These are phyloP conservation scores for Arctopsyche grandis DNA, from an alignment of 1,140 invertebrate species.

Conservation along the genomic window DNA sequence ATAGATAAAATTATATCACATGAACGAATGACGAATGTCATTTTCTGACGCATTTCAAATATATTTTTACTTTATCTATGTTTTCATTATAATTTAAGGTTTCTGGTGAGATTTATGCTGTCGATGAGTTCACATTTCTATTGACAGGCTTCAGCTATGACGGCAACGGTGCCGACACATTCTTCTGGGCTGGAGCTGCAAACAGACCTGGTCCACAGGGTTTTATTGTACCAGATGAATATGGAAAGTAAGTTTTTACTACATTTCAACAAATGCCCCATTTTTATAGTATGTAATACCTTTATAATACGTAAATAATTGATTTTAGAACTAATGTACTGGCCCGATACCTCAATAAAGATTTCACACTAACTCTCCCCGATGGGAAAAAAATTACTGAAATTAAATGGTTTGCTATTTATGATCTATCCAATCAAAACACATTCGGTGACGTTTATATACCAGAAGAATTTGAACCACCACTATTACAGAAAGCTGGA, in stretches of 20 bases:
- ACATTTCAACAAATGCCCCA: slow-evolving; percentile 11
- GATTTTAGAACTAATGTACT: slow-evolving; percentile 85
- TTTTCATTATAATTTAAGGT: slow-evolving; percentile 68
- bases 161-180: slow-evolving; percentile 89
- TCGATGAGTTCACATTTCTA: slow-evolving; percentile 86
- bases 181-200: slow-evolving; percentile 91
- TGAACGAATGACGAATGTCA: too few species aligned
- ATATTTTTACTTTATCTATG: neutral
- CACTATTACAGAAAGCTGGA: slow-evolving; percentile 75
- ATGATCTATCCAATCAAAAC: slow-evolving; percentile 86
- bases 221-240: slow-evolving; percentile 89
- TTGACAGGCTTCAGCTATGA: slow-evolving; percentile 90
- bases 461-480: slow-evolving; percentile 92
- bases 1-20: too few species aligned
- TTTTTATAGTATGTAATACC: slow-evolving; percentile 15
- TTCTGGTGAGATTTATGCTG: slow-evolving; percentile 88
- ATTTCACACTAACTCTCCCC: slow-evolving; percentile 84
- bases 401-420: slow-evolving; percentile 91
- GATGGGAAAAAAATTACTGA: slow-evolving; percentile 89
- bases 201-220: slow-evolving; percentile 89
- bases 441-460: slow-evolving; percentile 92
- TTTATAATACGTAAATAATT: neutral
- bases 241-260: slow-evolving; percentile 76
- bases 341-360: slow-evolving; percentile 85
- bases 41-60: too few species aligned